Base-by-base conservation (phyloP, 2,888 invertebrate species). In the Pilophorus perplexus region DNA sequence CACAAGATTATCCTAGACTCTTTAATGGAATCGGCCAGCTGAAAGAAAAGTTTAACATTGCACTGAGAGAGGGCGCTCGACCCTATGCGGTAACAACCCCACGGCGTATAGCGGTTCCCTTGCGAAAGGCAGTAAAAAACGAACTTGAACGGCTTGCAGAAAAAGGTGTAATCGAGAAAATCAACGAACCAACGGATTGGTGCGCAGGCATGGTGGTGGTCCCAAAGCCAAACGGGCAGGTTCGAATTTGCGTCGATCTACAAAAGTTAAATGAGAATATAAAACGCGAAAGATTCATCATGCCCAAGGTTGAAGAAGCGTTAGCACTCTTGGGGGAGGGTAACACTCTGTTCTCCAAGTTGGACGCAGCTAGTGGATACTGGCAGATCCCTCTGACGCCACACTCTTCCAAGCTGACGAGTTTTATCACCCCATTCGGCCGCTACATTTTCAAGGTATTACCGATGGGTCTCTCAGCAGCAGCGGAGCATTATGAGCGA, bases 361-460 rank as follows among this genome's bases (percentile, higher is more conserved):
- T 62, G 33, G 62, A 62, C 16, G 27, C 25, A 22, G 48, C 25
- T 14, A 28, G 18, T 2, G 62, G 48, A 18, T 62, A 27, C 38
- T 62, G 62, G 62, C 48, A 62, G 18, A 46, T 62, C 3, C 44
- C 44, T n/a, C 2, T 48, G 14, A 48, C 44, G 4, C 3, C n/a
- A 1, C 3, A 48, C 10, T 62, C 62, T n/a, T 28, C 62, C 14
- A 46, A 27, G 14, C 27, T 62, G 16, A 62, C 62, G 18, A 25
- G 27, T 8, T 62, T 62, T 20, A n/a, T 62, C 25, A 62, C 62
- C 6, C 62, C 62, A 5, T 62, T 62, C 18, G 62, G 62, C 10
- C n/a, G 62, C 4, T 62, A 27, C 28, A 28, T 25, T 33, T 60
- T 60, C 42, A 22, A 18, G 27, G 25, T 14, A 40, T 4, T 60